Evolutionary conservation across 2,113 vertebrate species (phyloP).

Genomic region (Laticauda colubrina): DNA sequence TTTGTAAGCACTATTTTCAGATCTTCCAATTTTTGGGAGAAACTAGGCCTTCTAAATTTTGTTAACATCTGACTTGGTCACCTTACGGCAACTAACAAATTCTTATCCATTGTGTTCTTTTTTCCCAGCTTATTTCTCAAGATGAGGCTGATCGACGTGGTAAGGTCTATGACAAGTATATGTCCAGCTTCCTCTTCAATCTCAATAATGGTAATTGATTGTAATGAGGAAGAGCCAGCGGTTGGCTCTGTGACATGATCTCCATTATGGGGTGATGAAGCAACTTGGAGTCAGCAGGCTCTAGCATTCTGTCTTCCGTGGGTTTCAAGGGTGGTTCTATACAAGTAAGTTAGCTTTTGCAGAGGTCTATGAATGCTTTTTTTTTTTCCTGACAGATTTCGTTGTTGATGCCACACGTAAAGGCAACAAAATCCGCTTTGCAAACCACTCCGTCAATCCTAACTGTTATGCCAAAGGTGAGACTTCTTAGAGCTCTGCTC

Average conservation of each 20-base stretch:
- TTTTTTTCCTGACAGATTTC: slow-evolving; percentile 79
- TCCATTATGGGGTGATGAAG: background rate
- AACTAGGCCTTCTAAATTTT: background rate
- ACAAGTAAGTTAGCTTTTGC: background rate
- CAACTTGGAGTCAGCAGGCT: too few species aligned
- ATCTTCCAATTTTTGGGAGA: background rate
- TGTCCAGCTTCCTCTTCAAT: slow-evolving; percentile 99
- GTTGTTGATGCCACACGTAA: slow-evolving; percentile 97
- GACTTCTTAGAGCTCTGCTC: slow-evolving; percentile 3
- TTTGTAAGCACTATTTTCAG: background rate
- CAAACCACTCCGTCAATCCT: slow-evolving; percentile 97
- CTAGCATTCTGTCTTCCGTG: background rate
- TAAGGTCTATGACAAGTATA: slow-evolving; percentile 98
- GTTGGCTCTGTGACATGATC: background rate
- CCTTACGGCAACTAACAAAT: background rate
- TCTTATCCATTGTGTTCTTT: slow-evolving; percentile 15
- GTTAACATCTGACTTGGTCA: background rate
- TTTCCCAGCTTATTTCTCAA: slow-evolving; percentile 90
- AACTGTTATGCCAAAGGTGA: slow-evolving; percentile 99
- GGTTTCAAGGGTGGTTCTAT: too few species aligned
- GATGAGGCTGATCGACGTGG: slow-evolving; percentile 96
- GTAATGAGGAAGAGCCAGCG: background rate
- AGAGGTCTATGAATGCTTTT: background rate
- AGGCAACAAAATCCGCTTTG: slow-evolving; percentile 99
- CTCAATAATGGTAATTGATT: slow-evolving; percentile 87